These are phyloP conservation scores for Connochaetes taurinus DNA, from an alignment of 2,113 vertebrate genomes.

Conservation along the genomic window DNA sequence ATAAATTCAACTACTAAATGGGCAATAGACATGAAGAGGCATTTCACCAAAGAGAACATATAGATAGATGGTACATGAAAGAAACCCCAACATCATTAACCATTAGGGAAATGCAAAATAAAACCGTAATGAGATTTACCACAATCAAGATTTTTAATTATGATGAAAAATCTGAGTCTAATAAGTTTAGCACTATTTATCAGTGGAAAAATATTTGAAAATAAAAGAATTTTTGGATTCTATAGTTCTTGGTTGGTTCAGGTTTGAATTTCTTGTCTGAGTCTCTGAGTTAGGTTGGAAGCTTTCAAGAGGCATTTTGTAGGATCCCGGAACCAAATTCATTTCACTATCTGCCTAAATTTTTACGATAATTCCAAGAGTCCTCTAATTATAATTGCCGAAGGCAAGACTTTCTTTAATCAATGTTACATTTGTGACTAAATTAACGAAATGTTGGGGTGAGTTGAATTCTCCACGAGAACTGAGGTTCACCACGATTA, in stretches of 20 bases:
- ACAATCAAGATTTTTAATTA: not conserved
- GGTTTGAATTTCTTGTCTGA: not conserved
- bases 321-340: not conserved
- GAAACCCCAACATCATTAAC: not conserved
- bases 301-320: not conserved
- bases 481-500: not conserved
- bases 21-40: too few species aligned
- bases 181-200: not conserved
- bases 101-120: not conserved
- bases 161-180: not conserved
- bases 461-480: not conserved
- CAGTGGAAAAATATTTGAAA: not conserved
- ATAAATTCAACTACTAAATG: not conserved
- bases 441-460: not conserved
- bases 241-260: not conserved
- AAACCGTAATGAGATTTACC: not conserved
- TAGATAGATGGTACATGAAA: not conserved
- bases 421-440: not conserved
- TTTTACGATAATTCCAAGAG: not conserved
- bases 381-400: not conserved
- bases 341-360: not conserved
- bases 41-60: not conserved
- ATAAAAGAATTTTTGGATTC: not conserved
- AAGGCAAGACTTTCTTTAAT: not conserved
- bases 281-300: not conserved